Base-by-base conservation (phyloP, 2,113 vertebrate species). In the Sander lucioperca region DNA sequence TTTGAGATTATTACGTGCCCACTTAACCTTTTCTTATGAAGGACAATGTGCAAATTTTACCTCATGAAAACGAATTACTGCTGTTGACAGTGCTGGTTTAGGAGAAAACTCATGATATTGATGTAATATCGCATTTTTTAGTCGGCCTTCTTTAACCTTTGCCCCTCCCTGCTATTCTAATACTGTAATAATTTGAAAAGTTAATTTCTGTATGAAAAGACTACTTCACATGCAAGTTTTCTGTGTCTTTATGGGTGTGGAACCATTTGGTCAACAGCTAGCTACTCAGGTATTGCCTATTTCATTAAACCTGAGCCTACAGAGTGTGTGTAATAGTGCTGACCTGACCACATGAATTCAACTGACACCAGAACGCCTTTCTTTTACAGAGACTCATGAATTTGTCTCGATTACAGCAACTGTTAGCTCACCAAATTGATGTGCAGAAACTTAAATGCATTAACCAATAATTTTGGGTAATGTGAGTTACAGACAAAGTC, bases 1-100 rank as follows among this genome's bases (percentile, higher is more conserved):
- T 73, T 73, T 53, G 62, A 79, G 69, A 70, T 83, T 43, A 74
- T 53, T 47, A 70, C 33, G 63, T 64, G 54, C 18, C 62, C 65
- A 63, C 59, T 57, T 66, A 5, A 16, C 18, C 48, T 71, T 54
- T 67, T 69, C 23, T 68, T 8, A 72, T 66, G 21, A 76, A 65
- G 61, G 61, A 50, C 16, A 43, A 61, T 15, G 47, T 21, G 13
- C 12, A 70, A 15, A 21, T 59, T 71, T 86, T 73, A 77, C 75
- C 75, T 71, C 39, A 0, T 23, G 3, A 39, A 65, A 4, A 51
- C 25, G 2, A 13, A 4, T 54, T 15, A n/a, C 25, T 56, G n/a
- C 47, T 56, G 21, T 6, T 54, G 8, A 1, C 9, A 5, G 15
- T 4, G 9, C 33, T 23, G 6, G 13, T 66, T 33, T 71, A 3